A percentile compares a stretch with the other conserved stretches of the same genome.
Evolutionary conservation across 2,888 invertebrate species (phyloP).

Genomic region (Melikaiella ostensackeni): DNA sequence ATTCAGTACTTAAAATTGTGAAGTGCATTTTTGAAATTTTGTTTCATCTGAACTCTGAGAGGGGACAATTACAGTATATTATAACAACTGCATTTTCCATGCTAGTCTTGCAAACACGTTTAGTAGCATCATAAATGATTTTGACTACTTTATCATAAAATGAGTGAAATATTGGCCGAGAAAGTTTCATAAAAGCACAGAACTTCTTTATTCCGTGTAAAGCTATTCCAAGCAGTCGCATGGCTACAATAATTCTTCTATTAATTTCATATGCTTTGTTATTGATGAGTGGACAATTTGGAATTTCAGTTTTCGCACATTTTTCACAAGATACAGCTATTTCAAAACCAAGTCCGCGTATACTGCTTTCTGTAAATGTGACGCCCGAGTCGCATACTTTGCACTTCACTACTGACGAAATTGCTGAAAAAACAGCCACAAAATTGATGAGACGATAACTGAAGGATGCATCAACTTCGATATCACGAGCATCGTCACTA

Average conservation of each 20-base stretch:
- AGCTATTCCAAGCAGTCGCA: slow-evolving; percentile 56
- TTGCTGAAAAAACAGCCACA: slow-evolving; percentile 47
- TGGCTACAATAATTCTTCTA: slow-evolving; percentile 54
- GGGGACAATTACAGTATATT: too few relatives aligned
- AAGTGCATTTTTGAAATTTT: too few relatives aligned
- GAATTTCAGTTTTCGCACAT: slow-evolving; percentile 42
- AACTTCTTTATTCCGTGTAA: slow-evolving; percentile 48
- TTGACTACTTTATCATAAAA: slow-evolving; percentile 48
- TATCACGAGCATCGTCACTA: neutral
- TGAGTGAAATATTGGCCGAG: slow-evolving; percentile 56
- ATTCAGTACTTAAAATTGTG: too few relatives aligned
- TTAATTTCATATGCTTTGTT: slow-evolving; percentile 56
- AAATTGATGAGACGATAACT: slow-evolving; percentile 40
- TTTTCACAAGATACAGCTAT: slow-evolving; percentile 3
- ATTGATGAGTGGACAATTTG: slow-evolving; percentile 50
- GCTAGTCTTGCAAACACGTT: slow-evolving; percentile 43
- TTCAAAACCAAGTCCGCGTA: slow-evolving; percentile 35
- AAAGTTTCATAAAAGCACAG: slow-evolving; percentile 56
- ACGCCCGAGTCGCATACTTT: slow-evolving; percentile 1
- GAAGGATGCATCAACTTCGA: slow-evolving; percentile 19
- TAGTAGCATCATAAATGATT: slow-evolving; percentile 41
- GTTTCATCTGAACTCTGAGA: too few relatives aligned
- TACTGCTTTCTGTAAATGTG: slow-evolving; percentile 3
- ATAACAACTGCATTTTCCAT: slow-evolving; percentile 42
- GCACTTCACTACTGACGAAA: slow-evolving; percentile 36